A percentile compares a stretch with the other conserved stretches of the same genome.
Conservation (phyloP, 2,113 vertebrate genomes). For the Lepisosteus oculatus region DNA sequence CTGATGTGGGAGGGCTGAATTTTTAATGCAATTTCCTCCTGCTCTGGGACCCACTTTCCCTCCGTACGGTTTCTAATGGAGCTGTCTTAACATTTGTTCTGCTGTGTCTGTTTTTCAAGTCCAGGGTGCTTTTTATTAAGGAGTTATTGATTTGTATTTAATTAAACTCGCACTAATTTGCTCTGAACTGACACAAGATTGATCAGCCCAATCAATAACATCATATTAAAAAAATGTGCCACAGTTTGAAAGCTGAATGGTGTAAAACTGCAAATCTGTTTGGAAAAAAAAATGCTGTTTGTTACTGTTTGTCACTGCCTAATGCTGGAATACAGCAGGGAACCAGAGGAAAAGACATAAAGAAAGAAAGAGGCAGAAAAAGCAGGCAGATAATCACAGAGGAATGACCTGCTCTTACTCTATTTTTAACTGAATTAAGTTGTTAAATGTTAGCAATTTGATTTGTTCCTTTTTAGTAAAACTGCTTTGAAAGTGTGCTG, state of each 20-base stretch:
- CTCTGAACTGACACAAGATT: constrained; percentile 56
- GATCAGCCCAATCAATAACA: constrained; percentile 50
- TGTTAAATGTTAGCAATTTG: no score
- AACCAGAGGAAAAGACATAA: constrained; percentile 14
- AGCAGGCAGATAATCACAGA: no score
- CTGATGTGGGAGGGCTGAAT: background rate
- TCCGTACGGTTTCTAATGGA: background rate
- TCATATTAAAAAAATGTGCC: constrained; percentile 44
- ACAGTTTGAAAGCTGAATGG: constrained; percentile 35
- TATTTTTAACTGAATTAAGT: no score
- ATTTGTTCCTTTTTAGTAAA: no score
- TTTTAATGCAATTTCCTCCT: constrained; percentile 6
- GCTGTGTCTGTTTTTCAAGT: constrained; percentile 26
- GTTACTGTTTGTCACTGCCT: constrained; percentile 39
- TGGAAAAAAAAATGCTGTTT: constrained; percentile 23
- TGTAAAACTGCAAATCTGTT: constrained; percentile 44
- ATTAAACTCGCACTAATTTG: constrained; percentile 52
- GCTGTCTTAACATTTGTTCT: background rate
- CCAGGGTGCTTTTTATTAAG: constrained; percentile 38
- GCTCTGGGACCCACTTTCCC: background rate
- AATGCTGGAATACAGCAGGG: constrained; percentile 12
- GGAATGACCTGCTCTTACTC: no score
- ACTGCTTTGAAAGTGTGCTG: no score
- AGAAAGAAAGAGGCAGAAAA: no score
- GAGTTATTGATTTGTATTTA: constrained; percentile 57